Base-by-base conservation (phyloP, 1,140 invertebrate species). In the Trachymyrmex septentrionalis region DNA sequence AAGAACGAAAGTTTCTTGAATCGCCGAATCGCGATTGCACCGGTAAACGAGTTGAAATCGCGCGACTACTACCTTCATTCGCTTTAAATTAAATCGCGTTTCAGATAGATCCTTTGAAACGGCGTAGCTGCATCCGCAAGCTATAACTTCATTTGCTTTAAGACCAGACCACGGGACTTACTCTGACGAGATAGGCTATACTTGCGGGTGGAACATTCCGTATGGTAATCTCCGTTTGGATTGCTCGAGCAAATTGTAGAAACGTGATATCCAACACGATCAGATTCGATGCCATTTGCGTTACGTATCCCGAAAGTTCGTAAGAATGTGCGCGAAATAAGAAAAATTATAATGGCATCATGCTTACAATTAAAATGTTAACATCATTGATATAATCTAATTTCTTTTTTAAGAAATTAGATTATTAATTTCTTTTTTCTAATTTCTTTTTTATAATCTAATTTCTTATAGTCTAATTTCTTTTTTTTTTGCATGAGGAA, bases 131-230 rank as follows among this genome's bases (percentile, higher is more conserved):
- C 82, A 64, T 78, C 73, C 61, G 61, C 48, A 73, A 48, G 16
- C n/a, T 78, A 48, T 85, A 85, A 78, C 59, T 84, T 84, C 80
- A 84, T 84, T 84, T 84, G 80, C 80, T 75, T 75, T 61, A 61
- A 75, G 69, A 84, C 80, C 80, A 73, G 38, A 59, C 67, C 30
- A 4, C 27, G 21, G 12, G 34, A 59, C 67, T 73, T 82, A 50
- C 69, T 53, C 80, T 71, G 69, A 73, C 80, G 80, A 84, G 69
- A 48, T 48, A 73, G 69, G n/a, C 69, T 73, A 82, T 57, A 82
- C 69, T 81, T 71, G 77, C 77, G 64, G 77, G n/a, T 16, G 53
- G 34, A 59, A 30, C 66, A 34, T 53, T 57, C 66, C 80, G 38
- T 55, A 30, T 44, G 27, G 71, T 84, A 84, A 84, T 84, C 80